Percentiles rank a stretch among this genome's conserved stretches.
These are phyloP conservation scores for Pyxicephalus adspersus DNA, from an alignment of 2,113 vertebrate species.

Conservation along the genomic window DNA sequence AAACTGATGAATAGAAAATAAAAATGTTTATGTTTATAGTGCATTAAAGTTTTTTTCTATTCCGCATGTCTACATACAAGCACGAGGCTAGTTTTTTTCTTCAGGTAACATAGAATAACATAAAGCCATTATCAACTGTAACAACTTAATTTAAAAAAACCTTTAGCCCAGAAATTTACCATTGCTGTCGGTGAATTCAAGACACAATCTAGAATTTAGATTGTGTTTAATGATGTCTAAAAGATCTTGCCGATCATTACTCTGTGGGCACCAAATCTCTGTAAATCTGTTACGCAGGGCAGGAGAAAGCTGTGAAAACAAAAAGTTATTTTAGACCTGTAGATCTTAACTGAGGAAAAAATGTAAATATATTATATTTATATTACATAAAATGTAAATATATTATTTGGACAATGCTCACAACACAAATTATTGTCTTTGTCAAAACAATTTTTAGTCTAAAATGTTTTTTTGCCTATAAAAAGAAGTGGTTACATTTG, in stretches of 20 bases:
- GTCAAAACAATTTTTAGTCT: too few relatives aligned
- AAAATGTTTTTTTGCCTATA: too few relatives aligned
- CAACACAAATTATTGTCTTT: neutral
- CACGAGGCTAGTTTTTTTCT: too few relatives aligned
- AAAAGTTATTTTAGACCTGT: neutral
- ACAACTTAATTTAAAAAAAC: neutral
- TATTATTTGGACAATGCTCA: too few relatives aligned
- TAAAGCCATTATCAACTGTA: neutral
- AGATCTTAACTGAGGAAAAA: neutral
- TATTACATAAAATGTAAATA: neutral
- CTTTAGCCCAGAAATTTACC: constrained; percentile 63
- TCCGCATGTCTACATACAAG: too few relatives aligned
- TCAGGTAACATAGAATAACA: too few relatives aligned
- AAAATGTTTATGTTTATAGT: too few relatives aligned
- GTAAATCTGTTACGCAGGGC: constrained; percentile 96
- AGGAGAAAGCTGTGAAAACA: constrained; percentile 85
- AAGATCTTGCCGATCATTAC: constrained; percentile 83
- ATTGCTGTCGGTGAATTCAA: constrained; percentile 70
- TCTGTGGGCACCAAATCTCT: constrained; percentile 97
- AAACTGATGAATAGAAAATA: too few relatives aligned
- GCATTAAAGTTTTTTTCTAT: too few relatives aligned
- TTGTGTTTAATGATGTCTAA: constrained; percentile 89
- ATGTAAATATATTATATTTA: neutral
- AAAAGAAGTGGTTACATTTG: too few relatives aligned
- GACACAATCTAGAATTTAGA: constrained; percentile 79